phyloP scores from a whole-genome alignment of 1,140 invertebrate species.

The Stegodyphus dumicola region DNA sequence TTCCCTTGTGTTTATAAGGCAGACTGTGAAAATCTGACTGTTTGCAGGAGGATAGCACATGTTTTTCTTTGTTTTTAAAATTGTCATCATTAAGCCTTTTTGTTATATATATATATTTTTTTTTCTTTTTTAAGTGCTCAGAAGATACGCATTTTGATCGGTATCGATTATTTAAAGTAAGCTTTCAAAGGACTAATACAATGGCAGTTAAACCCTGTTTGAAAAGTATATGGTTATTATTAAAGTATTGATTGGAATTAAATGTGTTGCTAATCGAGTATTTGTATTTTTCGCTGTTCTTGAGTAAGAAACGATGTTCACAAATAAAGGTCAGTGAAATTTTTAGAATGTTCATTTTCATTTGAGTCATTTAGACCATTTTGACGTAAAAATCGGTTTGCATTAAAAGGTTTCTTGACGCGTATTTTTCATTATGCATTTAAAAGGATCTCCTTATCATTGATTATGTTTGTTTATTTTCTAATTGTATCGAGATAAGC shows the following conservation, averaged over 20 bases:
- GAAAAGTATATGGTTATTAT: slow-evolving; percentile 8
- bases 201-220: slow-evolving; percentile 48
- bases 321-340: slow-evolving; percentile 51
- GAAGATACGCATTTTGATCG: slow-evolving; percentile 60
- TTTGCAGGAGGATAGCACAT: background rate
- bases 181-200: slow-evolving; percentile 54
- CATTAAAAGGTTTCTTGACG: background rate
- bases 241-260: background rate
- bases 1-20: background rate
- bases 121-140: slow-evolving; percentile 58
- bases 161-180: slow-evolving; percentile 61
- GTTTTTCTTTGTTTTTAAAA: slow-evolving; percentile 52
- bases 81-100: slow-evolving; percentile 60
- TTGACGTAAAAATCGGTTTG: too few species aligned
- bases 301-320: slow-evolving; percentile 33
- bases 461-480: background rate
- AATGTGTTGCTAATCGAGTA: background rate
- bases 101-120: background rate
- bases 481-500: background rate
- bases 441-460: too few species aligned
- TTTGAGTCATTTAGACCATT: background rate
- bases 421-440: background rate
- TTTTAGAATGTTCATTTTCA: background rate
- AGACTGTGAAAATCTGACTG: background rate
- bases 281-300: background rate